Evolutionary conservation across 2,888 invertebrate species (phyloP).

Genomic region (Apocheima hispidaria): DNA sequence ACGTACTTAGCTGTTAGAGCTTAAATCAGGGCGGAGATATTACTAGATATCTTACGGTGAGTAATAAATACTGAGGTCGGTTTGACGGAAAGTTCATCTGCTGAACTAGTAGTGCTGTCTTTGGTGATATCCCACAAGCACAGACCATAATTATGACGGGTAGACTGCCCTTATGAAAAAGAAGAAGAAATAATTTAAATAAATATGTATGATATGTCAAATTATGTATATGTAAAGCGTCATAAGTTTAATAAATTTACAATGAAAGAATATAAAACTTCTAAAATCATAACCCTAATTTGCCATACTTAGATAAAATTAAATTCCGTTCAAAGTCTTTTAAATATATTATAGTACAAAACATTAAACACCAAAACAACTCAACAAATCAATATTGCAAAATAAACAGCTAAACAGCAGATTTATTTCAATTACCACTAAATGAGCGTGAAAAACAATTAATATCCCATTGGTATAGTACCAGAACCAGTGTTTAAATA

Average conservation of each 20-base stretch:
- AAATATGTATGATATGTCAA: no score
- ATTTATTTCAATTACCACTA: constrained; percentile 79
- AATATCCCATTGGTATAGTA: constrained; percentile 73
- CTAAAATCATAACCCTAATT: no score
- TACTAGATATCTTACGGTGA: constrained; percentile 17
- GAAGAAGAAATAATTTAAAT: no score
- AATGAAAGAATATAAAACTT: no score
- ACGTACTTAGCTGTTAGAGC: constrained; percentile 29
- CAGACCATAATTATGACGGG: no score
- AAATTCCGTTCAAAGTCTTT: not conserved
- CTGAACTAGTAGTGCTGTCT: not conserved
- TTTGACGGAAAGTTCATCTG: constrained; percentile 21
- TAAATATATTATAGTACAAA: not conserved
- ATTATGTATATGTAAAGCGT: no score
- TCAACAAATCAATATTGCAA: constrained; percentile 59
- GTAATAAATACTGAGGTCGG: constrained; percentile 25
- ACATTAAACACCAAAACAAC: constrained; percentile 4
- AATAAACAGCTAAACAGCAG: constrained; percentile 66
- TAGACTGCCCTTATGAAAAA: no score
- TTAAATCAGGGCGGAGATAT: constrained; percentile 39
- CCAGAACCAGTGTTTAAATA: constrained; percentile 68
- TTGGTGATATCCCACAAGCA: not conserved
- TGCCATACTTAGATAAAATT: not conserved
- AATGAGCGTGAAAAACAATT: constrained; percentile 85
- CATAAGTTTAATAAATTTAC: no score